Conservation (phyloP, 2,888 invertebrate genomes). For the Notocelia uddmanniana region DNA sequence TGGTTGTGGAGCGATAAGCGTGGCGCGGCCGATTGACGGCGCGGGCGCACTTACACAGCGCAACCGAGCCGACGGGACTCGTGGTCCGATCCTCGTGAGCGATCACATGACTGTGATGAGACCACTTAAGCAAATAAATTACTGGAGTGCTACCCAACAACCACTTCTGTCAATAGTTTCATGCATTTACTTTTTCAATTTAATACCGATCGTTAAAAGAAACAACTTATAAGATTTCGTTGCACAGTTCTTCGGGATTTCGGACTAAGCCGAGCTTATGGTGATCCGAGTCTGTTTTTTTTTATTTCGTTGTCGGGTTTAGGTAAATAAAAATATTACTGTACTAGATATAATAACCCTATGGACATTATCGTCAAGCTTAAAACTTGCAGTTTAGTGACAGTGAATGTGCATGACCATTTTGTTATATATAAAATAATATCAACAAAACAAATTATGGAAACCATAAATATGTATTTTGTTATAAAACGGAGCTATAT, state of each 20-base stretch:
- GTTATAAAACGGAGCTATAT: too few species aligned
- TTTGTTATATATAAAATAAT: background rate
- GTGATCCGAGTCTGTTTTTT: conserved; percentile 7
- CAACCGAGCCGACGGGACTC: conserved; percentile 63
- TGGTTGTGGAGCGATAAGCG: conserved; percentile 64
- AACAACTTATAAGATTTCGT: conserved; percentile 23
- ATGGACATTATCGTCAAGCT: background rate
- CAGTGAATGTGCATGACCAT: conserved; percentile 1
- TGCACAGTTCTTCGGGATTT: conserved; percentile 34
- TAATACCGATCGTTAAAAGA: conserved; percentile 48
- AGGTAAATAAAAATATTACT: conserved; percentile 20
- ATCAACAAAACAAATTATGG: background rate
- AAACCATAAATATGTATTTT: too few species aligned
- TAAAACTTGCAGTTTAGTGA: background rate
- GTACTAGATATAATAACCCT: too few species aligned
- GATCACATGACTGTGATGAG: conserved; percentile 82
- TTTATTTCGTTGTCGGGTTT: background rate
- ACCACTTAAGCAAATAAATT: conserved; percentile 84
- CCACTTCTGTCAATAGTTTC: conserved; percentile 66
- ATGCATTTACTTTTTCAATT: conserved; percentile 57
- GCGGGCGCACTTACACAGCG: conserved; percentile 58
- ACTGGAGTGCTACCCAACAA: conserved; percentile 64
- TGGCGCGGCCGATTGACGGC: conserved; percentile 58
- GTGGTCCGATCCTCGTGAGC: conserved; percentile 76
- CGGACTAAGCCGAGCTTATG: conserved; percentile 14